Evolutionary conservation across 1,140 invertebrate species (phyloP).

Genomic region (Brachionus manjavacas): DNA sequence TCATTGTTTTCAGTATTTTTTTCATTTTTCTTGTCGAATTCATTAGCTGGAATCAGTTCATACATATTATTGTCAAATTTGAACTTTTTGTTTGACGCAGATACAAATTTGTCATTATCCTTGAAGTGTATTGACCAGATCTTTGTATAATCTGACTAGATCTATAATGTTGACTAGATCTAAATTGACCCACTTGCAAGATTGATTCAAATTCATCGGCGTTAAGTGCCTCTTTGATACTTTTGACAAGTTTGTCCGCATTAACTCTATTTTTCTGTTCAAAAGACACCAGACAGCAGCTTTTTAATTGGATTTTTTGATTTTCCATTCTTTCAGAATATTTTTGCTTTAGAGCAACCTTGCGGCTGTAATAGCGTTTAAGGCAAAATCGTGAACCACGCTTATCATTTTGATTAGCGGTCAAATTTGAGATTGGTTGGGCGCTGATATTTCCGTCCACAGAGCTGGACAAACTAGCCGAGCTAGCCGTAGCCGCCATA

Average conservation of each 20-base stretch:
- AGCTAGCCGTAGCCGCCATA: not conserved
- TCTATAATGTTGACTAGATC: no score
- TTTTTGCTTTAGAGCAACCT: not conserved
- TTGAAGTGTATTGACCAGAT: no score
- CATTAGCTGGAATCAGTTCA: no score
- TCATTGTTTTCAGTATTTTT: no score
- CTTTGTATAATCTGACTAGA: no score
- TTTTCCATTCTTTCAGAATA: not conserved
- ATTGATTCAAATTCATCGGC: no score
- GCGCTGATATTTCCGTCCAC: not conserved
- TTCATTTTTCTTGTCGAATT: no score
- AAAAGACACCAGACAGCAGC: not conserved
- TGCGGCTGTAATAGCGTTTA: not conserved
- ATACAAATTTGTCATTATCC: no score
- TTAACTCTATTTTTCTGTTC: not conserved
- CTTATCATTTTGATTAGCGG: not conserved
- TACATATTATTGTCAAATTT: no score
- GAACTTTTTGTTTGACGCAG: no score
- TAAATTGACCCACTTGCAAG: no score
- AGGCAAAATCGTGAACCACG: not conserved
- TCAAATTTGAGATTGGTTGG: not conserved
- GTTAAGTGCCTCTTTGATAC: no score
- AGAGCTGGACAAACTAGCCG: not conserved
- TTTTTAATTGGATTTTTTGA: not conserved
- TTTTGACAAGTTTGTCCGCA: not conserved